A percentile compares a stretch with the other conserved stretches of the same genome.
Conservation (phyloP, 1,140 invertebrate species). For the Venustaconcha ellipsiformis region DNA sequence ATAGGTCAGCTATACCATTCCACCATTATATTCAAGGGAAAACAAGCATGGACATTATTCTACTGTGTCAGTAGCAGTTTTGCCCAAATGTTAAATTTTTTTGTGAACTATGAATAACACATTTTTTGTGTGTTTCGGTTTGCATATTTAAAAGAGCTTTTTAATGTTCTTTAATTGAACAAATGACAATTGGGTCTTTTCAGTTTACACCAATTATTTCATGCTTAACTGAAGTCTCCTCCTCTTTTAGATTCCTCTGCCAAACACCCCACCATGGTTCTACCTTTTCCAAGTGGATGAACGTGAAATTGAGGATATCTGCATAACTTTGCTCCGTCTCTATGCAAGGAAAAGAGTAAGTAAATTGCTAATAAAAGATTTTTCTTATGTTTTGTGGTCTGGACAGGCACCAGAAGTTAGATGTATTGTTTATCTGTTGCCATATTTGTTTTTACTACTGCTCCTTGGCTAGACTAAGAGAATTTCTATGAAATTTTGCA, state of each 20-base stretch:
- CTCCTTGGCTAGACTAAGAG: background rate
- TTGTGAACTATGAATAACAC: too few species aligned
- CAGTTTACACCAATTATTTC: background rate
- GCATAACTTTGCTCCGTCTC: conserved; percentile 83
- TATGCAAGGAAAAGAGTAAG: conserved; percentile 75
- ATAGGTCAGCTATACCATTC: too few species aligned
- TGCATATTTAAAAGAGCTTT: too few species aligned
- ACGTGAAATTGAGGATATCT: conserved; percentile 87
- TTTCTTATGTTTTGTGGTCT: background rate
- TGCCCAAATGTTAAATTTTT: too few species aligned
- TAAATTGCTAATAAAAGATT: background rate
- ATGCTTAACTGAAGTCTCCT: conserved; percentile 9
- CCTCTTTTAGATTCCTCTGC: conserved; percentile 77
- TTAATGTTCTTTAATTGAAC: too few species aligned
- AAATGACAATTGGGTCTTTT: too few species aligned
- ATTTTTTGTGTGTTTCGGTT: too few species aligned
- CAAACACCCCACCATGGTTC: conserved; percentile 91
- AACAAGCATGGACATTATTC: too few species aligned
- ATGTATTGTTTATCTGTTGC: background rate
- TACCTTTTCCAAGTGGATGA: conserved; percentile 85
- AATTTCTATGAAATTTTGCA: background rate
- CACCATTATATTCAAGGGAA: too few species aligned
- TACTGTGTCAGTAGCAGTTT: too few species aligned
- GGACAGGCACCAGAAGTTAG: background rate
- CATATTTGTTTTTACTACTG: background rate